Evolutionary conservation across 2,888 invertebrate genomes (phyloP), one percentile per base, ranked within the genome.

Genomic region (Cryptophagus acutangulus): DNA sequence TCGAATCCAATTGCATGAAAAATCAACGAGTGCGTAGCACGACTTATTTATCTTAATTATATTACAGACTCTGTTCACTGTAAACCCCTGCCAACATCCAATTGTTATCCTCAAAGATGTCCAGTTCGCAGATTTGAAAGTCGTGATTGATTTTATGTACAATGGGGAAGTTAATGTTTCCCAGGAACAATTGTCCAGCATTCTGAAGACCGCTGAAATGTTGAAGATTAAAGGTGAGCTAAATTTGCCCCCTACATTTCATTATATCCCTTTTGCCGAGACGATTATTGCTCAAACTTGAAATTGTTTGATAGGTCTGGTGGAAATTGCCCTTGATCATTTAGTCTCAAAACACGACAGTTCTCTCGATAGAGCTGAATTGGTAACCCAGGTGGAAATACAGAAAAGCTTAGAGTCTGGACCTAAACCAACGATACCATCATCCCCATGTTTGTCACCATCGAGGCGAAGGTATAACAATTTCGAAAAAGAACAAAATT

Each of bases 91-190:
- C 61, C 82, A 86, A 57, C 90, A 91, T 70, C 90, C 91, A 3
- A 90, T 91, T 58, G 89, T 91, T 33, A 90, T 91, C 57, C 71
- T 91, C 33, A 91, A 90, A 68, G 90, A 91, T 74, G 87, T 91
- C 6, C 84, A 86, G 58, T 90, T 85, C 62, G 78, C 82, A 34
- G 89, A 91, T 69, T 75, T 91, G 41, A 84, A 86, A 62, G 87
- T 86, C 17, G 86, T 91, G 78, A 87, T 91, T 6, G 88, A 90
- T 62, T 92, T 91, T 63, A 91, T 92, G 86, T 92, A 92, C 66
- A 87, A 87, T 58, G 92, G 92, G 0, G 90, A 90, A 74, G 90
- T 92, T 4, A 90, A 91, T 68, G 89, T 92, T 17, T 87, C 89
- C 1, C 87, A 90, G 63, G 89, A 90, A 57, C 87, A 89, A 63